A percentile compares a stretch with the other conserved stretches of the same genome.
Evolutionary conservation across 2,797 vertebrate species (phyloP).

Genomic region (Cryptoprocta ferox): DNA sequence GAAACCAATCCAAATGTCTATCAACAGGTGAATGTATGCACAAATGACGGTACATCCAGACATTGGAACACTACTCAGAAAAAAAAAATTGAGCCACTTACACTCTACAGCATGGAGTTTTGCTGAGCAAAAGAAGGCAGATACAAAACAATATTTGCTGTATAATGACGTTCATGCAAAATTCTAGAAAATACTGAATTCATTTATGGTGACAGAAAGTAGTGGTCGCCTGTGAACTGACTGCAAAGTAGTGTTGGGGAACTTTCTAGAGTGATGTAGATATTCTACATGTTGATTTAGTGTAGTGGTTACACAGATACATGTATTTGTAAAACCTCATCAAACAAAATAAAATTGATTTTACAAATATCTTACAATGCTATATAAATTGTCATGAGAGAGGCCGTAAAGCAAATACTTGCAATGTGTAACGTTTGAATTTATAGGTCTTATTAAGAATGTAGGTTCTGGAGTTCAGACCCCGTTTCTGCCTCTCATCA

Average conservation of each 20-base stretch:
- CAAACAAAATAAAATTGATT: background rate
- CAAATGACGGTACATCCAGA: background rate
- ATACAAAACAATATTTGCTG: background rate
- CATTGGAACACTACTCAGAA: background rate
- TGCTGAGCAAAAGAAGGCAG: background rate
- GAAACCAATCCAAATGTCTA: background rate
- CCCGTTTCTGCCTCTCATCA: background rate
- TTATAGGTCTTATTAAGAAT: background rate
- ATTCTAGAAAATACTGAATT: background rate
- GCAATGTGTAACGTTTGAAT: background rate
- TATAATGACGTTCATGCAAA: background rate
- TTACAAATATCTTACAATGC: background rate
- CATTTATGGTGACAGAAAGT: background rate
- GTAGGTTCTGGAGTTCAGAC: background rate
- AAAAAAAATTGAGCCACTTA: background rate
- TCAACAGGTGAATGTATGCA: background rate
- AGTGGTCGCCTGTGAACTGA: background rate
- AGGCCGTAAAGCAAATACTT: background rate
- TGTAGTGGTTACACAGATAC: background rate
- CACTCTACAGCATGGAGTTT: background rate
- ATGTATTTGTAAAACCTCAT: background rate
- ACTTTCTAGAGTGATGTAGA: background rate
- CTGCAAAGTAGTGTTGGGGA: background rate
- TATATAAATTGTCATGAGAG: background rate
- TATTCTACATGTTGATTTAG: background rate